phyloP scores from a whole-genome alignment of 1,140 invertebrate species.

The Drosophila busckii region DNA sequence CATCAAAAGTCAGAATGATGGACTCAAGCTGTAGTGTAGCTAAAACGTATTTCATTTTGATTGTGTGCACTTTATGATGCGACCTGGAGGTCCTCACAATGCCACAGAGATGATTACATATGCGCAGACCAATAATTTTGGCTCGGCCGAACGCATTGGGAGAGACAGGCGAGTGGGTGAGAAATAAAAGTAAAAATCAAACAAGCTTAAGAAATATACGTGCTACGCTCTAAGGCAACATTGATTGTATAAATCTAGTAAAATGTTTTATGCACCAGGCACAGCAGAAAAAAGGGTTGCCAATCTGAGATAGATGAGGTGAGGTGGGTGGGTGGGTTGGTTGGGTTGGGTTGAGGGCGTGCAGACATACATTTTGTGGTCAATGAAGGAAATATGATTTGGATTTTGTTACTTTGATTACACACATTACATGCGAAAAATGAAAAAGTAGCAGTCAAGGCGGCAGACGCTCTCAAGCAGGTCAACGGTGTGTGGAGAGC shows the following conservation, averaged over 20 bases:
- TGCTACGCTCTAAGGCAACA: slow-evolving; percentile 48
- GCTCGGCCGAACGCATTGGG: slow-evolving; percentile 6
- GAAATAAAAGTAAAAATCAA: slow-evolving; percentile 43
- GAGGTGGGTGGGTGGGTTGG: too few species aligned
- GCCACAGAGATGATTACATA: slow-evolving; percentile 68
- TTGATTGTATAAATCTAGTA: slow-evolving; percentile 73
- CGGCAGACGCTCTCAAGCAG: slow-evolving; percentile 36
- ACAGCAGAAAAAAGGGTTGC: slow-evolving; percentile 46
- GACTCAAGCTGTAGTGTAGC: too few species aligned
- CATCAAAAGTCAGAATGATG: too few species aligned
- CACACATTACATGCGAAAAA: slow-evolving; percentile 75
- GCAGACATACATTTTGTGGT: slow-evolving; percentile 63
- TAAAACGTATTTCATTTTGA: slow-evolving; percentile 73
- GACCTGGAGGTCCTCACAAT: slow-evolving; percentile 27
- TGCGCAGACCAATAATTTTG: slow-evolving; percentile 73
- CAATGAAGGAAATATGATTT: slow-evolving; percentile 77
- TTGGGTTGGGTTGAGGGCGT: too few species aligned
- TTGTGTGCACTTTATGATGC: slow-evolving; percentile 72
- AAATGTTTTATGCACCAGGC: slow-evolving; percentile 68
- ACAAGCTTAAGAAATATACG: slow-evolving; percentile 65
- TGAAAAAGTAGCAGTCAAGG: slow-evolving; percentile 59
- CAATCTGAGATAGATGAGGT: too few species aligned
- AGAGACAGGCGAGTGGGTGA: not conserved
- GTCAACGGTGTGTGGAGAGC: slow-evolving; percentile 23
- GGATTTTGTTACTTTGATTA: slow-evolving; percentile 77